A percentile compares a stretch with the other conserved stretches of the same genome.
These are phyloP conservation scores for Alauda arvensis DNA, from an alignment of 2,797 vertebrate genomes.

Conservation along the genomic window DNA sequence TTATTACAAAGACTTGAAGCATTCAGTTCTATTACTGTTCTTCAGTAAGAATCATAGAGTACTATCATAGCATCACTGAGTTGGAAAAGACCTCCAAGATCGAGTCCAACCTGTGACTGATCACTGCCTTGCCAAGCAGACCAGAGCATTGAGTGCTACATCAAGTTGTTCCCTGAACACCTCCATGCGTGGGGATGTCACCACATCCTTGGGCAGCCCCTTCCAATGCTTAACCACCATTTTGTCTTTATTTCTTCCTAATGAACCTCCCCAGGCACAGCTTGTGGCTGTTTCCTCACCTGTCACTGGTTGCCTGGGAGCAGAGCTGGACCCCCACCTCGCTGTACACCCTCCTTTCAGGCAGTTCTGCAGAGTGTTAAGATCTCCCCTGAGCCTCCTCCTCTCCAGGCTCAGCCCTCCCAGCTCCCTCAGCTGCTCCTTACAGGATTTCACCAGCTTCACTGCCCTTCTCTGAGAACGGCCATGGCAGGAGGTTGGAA, in stretches of 20 bases:
- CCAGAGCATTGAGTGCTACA: not conserved
- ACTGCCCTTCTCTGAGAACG: fast-evolving
- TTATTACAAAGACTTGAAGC: not conserved
- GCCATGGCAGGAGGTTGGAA: not conserved
- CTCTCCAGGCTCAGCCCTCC: not conserved
- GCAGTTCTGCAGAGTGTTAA: not conserved
- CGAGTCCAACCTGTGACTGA: not conserved
- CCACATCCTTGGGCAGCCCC: not conserved
- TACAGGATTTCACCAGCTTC: not conserved
- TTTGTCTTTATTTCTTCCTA: not conserved
- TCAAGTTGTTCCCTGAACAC: not conserved
- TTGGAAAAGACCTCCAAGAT: not conserved
- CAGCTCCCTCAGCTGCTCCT: not conserved
- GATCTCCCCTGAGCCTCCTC: not conserved
- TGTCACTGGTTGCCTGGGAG: not conserved
- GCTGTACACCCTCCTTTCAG: not conserved
- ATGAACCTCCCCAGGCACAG: not conserved
- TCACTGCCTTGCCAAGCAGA: not conserved
- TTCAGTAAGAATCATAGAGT: not conserved
- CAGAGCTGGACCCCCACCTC: fast-evolving
- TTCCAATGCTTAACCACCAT: not conserved
- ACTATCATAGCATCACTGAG: not conserved
- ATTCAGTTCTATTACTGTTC: not conserved
- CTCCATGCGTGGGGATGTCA: not conserved
- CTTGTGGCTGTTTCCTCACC: not conserved